These are phyloP conservation scores for Astropecten irregularis DNA, from an alignment of 53 echinoderm and acorn worm genomes.

Conservation along the genomic window DNA sequence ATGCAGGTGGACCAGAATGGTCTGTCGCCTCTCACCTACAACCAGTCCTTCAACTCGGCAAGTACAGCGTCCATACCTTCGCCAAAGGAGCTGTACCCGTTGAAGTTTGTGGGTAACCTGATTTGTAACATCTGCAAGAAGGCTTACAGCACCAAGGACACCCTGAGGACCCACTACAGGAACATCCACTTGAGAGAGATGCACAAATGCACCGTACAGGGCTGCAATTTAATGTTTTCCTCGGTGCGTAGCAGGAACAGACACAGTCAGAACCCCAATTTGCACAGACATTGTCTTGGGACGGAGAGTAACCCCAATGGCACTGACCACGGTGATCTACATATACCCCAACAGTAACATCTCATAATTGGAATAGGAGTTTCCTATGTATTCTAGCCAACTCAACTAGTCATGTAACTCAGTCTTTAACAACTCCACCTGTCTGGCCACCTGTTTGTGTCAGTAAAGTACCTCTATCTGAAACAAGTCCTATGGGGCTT, in stretches of 20 bases:
- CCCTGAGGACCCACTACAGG: constrained; percentile 61
- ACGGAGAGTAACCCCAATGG: constrained; percentile 13
- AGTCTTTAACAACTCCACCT: too few relatives aligned
- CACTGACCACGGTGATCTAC: not conserved
- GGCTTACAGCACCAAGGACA: constrained; percentile 55
- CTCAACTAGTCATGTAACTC: too few relatives aligned
- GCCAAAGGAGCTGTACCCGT: not conserved
- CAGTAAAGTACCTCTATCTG: too few relatives aligned
- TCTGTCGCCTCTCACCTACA: constrained; percentile 41
- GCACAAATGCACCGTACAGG: constrained; percentile 65
- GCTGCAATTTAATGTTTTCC: constrained; percentile 63
- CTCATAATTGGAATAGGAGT: too few relatives aligned
- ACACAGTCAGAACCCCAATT: constrained; percentile 64
- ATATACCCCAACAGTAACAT: not conserved
- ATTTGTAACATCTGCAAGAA: constrained; percentile 65
- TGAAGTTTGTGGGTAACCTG: constrained; percentile 33
- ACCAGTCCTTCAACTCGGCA: constrained; percentile 4
- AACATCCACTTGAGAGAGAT: constrained; percentile 63
- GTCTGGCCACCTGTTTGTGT: too few relatives aligned
- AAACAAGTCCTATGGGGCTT: too few relatives aligned
- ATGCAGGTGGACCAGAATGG: constrained; percentile 52
- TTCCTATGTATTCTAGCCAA: too few relatives aligned
- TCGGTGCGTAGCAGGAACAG: constrained; percentile 61
- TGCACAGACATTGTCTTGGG: constrained; percentile 47
- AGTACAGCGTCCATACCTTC: constrained; percentile 1